Evolutionary conservation across 2,888 invertebrate species (phyloP), one percentile per base, ranked within the genome.

Genomic region (Helleia helle): DNA sequence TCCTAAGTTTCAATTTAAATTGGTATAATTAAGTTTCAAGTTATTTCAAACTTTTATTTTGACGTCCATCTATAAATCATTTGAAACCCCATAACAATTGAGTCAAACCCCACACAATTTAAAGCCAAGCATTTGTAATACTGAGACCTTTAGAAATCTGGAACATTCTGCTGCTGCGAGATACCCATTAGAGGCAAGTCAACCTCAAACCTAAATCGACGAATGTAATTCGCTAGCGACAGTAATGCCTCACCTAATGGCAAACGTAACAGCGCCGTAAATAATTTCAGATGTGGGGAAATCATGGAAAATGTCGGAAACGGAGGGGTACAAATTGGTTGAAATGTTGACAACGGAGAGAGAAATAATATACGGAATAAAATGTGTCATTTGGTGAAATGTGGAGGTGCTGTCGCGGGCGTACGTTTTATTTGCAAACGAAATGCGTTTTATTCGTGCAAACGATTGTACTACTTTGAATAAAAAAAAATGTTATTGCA

Each of bases 281-380:
- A 48, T 46, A 48, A 44, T 48, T 44, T 47, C 12, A 24, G 25
- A 40, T 28, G 40, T 25, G 36, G 27, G 41, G 27, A 27, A 26
- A 30, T 24, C 42, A 30, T 39, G 27, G 36, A 38, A 41, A 42
- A 22, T 36, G 36, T 36, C 36, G 11, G 22, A n/a, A n/a, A n/a
- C n/a, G 12, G 29, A 22, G 15, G 25, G 25, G 12, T 31, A 39
- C 39, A 39, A 39, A 39, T 31, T 40, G 39, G 30, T 40, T 30
- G 39, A 31, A 39, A 39, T 24, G 39, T 40, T 31, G 31, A 40
- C 39, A 40, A 40, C 25, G 39, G 15, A 24, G 24, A 25, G 15
- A 30, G 25, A 30, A 30, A 38, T 28, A 28, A 38, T 31, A 24
- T 38, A 18, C 25, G 39, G 31, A 30, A 30, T 18, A 18, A 12